Base-by-base conservation (phyloP, 1,140 invertebrate genomes). In the Neodiprion fabricii region DNA sequence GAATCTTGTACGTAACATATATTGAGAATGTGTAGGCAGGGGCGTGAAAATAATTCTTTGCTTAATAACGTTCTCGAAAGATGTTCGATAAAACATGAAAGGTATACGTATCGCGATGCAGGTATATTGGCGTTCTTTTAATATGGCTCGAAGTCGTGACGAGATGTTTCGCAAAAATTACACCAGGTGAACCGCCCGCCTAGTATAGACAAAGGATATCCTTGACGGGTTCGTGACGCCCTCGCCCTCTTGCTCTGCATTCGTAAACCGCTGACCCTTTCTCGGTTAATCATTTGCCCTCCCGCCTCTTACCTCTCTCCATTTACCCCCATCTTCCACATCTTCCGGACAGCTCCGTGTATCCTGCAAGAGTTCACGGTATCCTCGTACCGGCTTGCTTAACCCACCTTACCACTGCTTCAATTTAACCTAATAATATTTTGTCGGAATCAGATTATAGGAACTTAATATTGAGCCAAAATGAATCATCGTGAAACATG, bases 231-330 rank as follows among this genome's bases (percentile, higher is more conserved):
- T 61, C 53, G 53, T 61, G 53, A 61, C 53, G 53, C 53, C 53
- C 53, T 61, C 53, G 53, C 53, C 53, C 53, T 61, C 53, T 61
- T 61, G 53, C 53, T 61, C 53, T 61, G 53, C 53, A 61, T 61
- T n/a, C 53, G 53, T 61, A 61, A 61, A 61, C 53, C 53, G 53
- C 53, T 61, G 53, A 61, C 53, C 53, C 53, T 61, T 61, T 8
- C 53, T 61, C 11, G 11, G 11, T 61, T 40, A 40, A 40, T n/a
- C 11, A 61, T 61, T n/a, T 61, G 11, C n/a, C n/a, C 1, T 61
- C 53, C 8, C 53, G 9, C 11, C 53, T 8, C n/a, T n/a, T n/a
- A 3, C 53, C 7, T 8, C 1, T 1, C 28, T 40, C 28, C 28
- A 40, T 40, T 40, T 40, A 40, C 28, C 28, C 5, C 28, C 28